Base-by-base conservation (phyloP, 2,888 invertebrate genomes). In the Noctua pronuba region DNA sequence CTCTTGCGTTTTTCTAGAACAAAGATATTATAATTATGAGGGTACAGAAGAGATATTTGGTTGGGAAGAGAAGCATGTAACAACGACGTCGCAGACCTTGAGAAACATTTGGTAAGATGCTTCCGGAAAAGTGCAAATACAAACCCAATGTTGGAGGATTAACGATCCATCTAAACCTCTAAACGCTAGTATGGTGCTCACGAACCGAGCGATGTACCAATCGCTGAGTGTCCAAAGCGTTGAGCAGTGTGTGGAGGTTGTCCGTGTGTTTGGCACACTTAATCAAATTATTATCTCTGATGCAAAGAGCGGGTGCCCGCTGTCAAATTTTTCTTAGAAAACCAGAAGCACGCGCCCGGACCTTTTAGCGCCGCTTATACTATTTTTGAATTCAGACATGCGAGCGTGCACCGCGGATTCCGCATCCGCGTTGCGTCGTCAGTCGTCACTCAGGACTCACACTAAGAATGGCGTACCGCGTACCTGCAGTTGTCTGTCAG, bases 1-100 rank as follows among this genome's bases (percentile, higher is more conserved):
- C 38, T 97, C 97, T 91, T 97, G 96, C 0, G 97, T 94, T 88
- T 96, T 94, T 85, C 97, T 97, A 66, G 11, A 65, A 65, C 28
- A 52, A 73, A 38, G 4, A 38, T 46, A 73, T 21, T 35, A 24
- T 24, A 31, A 13, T 58, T 58, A 28, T 58, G 28, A 28, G 28
- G 28, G 28, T 13, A 58, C 55, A 49, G 7, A n/a, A n/a, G 11
- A n/a, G 5, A n/a, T 21, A 49, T 49, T 21, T 49, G 21, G 21
- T 49, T 49, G 21, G 49, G 21, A 21, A 49, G 49, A 49, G 8
- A 21, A 49, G 21, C 49, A 8, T 49, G 21, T 21, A 21, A 21
- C 21, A 49, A 7, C 21, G 49, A 49, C 49, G 49, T 49, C 49
- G 49, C 8, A 21, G 21, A 49, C 1, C 49, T 8, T 49, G n/a